Conservation (phyloP, 2,888 invertebrate genomes). For the Hyles lineata region DNA sequence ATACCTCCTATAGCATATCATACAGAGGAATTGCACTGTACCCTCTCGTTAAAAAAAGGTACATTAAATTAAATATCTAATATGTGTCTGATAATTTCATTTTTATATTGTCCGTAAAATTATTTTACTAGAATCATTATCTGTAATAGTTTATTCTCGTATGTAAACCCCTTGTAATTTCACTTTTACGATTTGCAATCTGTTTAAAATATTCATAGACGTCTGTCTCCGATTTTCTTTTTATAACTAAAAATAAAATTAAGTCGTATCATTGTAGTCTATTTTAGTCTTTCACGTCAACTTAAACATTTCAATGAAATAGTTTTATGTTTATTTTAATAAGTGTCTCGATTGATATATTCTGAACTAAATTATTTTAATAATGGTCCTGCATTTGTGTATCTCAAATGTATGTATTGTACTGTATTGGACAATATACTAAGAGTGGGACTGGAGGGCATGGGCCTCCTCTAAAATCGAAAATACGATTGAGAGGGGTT, state of each 20-base stretch:
- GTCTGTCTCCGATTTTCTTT: neutral
- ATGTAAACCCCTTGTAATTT: neutral
- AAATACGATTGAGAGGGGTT: no score
- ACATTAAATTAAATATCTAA: no score
- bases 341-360: neutral
- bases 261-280: neutral
- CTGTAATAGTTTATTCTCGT: neutral
- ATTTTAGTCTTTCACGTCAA: neutral
- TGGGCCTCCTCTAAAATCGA: no score
- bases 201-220: neutral
- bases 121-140: neutral
- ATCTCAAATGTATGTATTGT: no score
- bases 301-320: neutral
- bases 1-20: no score
- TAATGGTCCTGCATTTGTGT: no score
- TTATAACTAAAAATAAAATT: neutral
- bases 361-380: neutral
- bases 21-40: no score
- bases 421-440: no score
- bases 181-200: conserved; percentile 8
- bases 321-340: neutral
- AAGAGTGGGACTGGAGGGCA: no score
- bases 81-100: neutral
- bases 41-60: no score
- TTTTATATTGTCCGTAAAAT: neutral